Evolutionary conservation across 1,140 invertebrate species (phyloP).

Genomic region (Zaprionus ghesquierei): DNA sequence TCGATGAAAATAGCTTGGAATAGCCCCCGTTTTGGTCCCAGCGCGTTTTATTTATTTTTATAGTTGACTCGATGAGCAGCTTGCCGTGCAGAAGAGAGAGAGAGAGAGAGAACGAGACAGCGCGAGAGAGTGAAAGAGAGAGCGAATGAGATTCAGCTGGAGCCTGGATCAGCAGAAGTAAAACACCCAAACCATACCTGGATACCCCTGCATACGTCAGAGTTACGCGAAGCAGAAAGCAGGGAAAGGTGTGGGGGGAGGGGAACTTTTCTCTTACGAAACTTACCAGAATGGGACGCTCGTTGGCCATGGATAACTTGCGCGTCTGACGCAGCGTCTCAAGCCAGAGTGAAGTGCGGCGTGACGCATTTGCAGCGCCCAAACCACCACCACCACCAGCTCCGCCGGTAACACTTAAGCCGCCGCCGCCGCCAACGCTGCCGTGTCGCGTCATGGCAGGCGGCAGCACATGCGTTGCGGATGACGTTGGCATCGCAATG

Average conservation of each 20-base stretch:
- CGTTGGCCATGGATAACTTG: slow-evolving; percentile 69
- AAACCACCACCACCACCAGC: slow-evolving; percentile 1
- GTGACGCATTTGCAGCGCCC: slow-evolving; percentile 53
- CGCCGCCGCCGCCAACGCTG: slow-evolving; percentile 52
- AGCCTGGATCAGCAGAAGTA: background rate
- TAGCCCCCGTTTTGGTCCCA: slow-evolving; percentile 33
- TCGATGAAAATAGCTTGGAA: slow-evolving; percentile 72
- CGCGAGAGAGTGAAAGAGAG: too few relatives aligned
- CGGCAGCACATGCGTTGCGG: slow-evolving; percentile 18
- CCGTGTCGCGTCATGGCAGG: slow-evolving; percentile 58
- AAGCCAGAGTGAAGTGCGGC: slow-evolving; percentile 69
- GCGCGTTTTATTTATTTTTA: slow-evolving; percentile 68
- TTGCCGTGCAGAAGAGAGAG: background rate
- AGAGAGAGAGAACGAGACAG: too few relatives aligned
- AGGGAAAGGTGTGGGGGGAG: background rate
- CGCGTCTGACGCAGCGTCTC: slow-evolving; percentile 69
- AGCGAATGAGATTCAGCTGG: too few relatives aligned
- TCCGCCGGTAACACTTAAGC: background rate
- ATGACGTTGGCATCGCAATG: slow-evolving; percentile 47
- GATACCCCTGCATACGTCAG: too few relatives aligned
- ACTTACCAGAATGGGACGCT: slow-evolving; percentile 67
- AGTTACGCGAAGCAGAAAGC: background rate
- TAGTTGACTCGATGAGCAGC: slow-evolving; percentile 50
- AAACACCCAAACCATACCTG: too few relatives aligned
- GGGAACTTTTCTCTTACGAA: background rate